Evolutionary conservation across 2,888 invertebrate species (phyloP).

Genomic region (Girardia tigrina): DNA sequence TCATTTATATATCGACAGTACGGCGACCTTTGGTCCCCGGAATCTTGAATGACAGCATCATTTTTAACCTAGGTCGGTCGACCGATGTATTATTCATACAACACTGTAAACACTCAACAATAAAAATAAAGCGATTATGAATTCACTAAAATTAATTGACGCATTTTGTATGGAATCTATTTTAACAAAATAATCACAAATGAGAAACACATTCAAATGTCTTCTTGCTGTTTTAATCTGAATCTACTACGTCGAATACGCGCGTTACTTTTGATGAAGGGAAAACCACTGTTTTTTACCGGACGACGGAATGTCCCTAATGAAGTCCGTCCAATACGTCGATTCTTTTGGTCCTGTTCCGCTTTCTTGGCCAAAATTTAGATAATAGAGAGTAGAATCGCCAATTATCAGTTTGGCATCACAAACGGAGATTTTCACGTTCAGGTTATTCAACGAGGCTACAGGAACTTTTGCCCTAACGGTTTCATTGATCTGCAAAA

Average conservation of each 20-base stretch:
- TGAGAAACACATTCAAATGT: constrained; percentile 5
- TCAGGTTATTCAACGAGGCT: neutral
- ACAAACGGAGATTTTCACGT: neutral
- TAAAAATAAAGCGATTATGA: too few relatives aligned
- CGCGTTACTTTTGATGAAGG: neutral
- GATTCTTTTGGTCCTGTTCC: neutral
- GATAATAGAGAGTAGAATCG: neutral
- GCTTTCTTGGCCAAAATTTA: neutral
- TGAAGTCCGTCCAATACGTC: constrained; percentile 5
- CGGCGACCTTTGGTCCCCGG: too few relatives aligned
- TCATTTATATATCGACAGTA: too few relatives aligned
- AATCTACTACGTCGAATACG: neutral
- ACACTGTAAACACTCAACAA: too few relatives aligned
- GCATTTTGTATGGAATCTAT: constrained; percentile 19
- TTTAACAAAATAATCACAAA: neutral
- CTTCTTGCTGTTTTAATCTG: neutral
- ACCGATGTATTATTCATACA: too few relatives aligned
- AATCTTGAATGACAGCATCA: too few relatives aligned
- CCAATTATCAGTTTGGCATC: constrained; percentile 13
- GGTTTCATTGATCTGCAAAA: neutral
- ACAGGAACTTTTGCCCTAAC: neutral
- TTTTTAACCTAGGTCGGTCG: too few relatives aligned
- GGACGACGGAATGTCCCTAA: neutral
- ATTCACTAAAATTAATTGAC: too few relatives aligned
- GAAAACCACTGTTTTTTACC: constrained; percentile 8